Base-by-base conservation (phyloP, 2,888 invertebrate genomes). In the Buathra laborator region DNA sequence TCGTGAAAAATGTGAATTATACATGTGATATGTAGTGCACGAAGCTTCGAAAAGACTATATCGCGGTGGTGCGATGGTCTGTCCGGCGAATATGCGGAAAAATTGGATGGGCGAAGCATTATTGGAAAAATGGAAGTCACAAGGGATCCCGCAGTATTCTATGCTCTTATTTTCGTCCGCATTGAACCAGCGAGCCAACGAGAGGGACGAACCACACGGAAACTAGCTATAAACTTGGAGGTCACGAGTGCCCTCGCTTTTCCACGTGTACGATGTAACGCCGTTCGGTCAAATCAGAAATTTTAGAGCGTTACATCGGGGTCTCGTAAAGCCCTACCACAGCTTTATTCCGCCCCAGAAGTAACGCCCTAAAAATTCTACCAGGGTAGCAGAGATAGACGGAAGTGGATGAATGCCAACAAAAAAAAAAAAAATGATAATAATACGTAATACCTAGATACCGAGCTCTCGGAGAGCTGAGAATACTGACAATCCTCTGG, bases 91-190 rank as follows among this genome's bases (percentile, higher is more conserved):
- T 70, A 82, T 83, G 62, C 66, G 44, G 70, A 82, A 85, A 85
- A 82, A 59, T 70, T 74, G 51, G 67, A 72, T 85, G 64, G 68
- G 68, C 78, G 67, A 48, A 81, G 59, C 66, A 74, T 78, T 84
- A 84, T 84, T 44, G 74, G 81, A 72, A 78, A 81, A 81, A 68
- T 9, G 37, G 48, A 64, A 70, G 81, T 78, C 78, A 78, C 72
- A 81, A 81, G 74, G 78, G 70, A 68, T 19, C 16, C 19, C 32
- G 59, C 76, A 14, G 72, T 64, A 37, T 72, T 32, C 32, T 14
- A 19, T 16, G 51, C 59, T 46, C 43, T 62, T 29, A 46, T 19
- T 70, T 78, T 51, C 67, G 76, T 46, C 44, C 19, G 44, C 14
- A 19, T 56, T 56, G 64, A 24, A 64, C 37, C 37, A 51, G 64